These are phyloP conservation scores for Agrotis segetum DNA, from an alignment of 2,888 invertebrate species.

Conservation along the genomic window DNA sequence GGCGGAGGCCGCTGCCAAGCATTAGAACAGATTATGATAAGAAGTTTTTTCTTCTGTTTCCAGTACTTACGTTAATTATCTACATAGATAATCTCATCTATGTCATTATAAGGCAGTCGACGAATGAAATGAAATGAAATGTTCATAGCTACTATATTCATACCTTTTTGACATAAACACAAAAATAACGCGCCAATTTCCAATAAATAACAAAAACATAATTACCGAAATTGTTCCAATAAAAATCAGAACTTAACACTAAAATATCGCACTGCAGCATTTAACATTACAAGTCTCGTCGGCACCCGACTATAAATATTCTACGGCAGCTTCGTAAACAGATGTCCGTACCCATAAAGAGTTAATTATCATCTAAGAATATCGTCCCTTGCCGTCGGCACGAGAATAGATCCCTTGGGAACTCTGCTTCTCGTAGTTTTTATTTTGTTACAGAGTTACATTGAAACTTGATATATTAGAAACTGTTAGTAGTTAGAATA, in stretches of 20 bases:
- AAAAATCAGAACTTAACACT: conserved; percentile 39
- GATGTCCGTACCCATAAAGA: conserved; percentile 87
- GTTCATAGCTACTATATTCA: neutral
- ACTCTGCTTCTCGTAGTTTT: conserved; percentile 76
- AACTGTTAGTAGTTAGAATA: conserved; percentile 39
- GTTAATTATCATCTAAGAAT: conserved; percentile 90
- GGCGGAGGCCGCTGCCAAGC: no score
- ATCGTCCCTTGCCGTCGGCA: conserved; percentile 72
- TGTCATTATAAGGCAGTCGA: no score
- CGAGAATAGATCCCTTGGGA: conserved; percentile 86
- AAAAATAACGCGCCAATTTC: neutral
- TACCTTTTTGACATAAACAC: neutral
- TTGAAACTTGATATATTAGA: conserved; percentile 68
- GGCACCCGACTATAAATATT: conserved; percentile 68
- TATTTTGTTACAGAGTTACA: conserved; percentile 70
- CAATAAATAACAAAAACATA: neutral
- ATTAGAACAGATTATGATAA: no score
- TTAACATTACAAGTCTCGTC: conserved; percentile 54
- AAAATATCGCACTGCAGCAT: conserved; percentile 61
- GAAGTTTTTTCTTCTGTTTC: no score
- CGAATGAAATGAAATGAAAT: no score
- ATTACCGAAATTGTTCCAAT: neutral
- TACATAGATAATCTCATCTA: no score
- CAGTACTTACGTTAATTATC: no score
- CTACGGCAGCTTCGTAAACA: conserved; percentile 80